Percentiles rank a stretch among this genome's conserved stretches.
Conservation (phyloP, 2,113 vertebrate genomes). For the Epinephelus fuscoguttatus region DNA sequence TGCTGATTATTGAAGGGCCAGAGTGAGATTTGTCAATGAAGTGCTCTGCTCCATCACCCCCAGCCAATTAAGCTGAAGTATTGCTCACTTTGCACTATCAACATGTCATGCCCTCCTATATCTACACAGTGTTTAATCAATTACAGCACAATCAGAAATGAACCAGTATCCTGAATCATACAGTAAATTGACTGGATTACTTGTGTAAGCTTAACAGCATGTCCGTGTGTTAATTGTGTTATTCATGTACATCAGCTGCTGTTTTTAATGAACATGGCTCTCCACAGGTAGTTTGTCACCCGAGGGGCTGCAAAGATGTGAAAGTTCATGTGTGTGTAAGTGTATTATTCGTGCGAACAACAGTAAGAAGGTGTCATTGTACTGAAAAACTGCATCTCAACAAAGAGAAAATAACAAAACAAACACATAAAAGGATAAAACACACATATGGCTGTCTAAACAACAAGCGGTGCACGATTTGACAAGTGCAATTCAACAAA, state of each 20-base stretch:
- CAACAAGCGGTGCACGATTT: conserved; percentile 1
- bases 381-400: conserved; percentile 6
- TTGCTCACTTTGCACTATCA: conserved; percentile 49
- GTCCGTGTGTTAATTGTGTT: background rate
- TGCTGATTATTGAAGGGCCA: conserved; percentile 38
- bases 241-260: background rate
- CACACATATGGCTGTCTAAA: conserved; percentile 19
- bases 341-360: background rate
- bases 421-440: background rate
- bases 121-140: conserved; percentile 34
- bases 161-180: background rate
- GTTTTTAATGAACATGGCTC: background rate
- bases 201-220: background rate
- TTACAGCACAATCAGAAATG: conserved; percentile 38
- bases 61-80: conserved; percentile 58
- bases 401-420: background rate
- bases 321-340: background rate
- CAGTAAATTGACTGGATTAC: background rate
- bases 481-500: conserved; percentile 18
- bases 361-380: background rate
- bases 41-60: conserved; percentile 10
- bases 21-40: conserved; percentile 46
- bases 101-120: conserved; percentile 17
- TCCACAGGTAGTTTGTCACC: conserved; percentile 5
- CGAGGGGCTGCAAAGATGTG: background rate